Evolutionary conservation across 2,797 vertebrate species (phyloP), one percentile per base, ranked within the genome.

Genomic region (Hyperoplus lanceolatus): DNA sequence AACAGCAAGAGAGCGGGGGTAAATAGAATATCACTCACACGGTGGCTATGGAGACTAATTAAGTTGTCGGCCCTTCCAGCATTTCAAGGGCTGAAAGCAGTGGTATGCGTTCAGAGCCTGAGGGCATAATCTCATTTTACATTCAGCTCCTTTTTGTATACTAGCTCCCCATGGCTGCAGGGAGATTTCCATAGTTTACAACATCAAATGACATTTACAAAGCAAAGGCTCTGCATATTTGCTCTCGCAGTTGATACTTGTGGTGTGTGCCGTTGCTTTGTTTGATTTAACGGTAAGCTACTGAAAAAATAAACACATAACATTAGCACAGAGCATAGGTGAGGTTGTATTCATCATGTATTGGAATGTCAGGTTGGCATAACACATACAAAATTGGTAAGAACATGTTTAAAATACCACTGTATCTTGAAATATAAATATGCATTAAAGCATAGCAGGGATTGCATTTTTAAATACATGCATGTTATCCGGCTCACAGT

Each of bases 161-260:
- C 29, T 75, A 51, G 79, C 77, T 78, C 56, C 72, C 65, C 14
- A 0, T 61, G 69, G 84, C 75, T 80, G 57, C 49, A 13, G 73
- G 64, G 49, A 71, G 51, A 29, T 73, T 65, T 73, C 58, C 73
- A 81, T 71, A 73, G 73, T 79, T 85, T 80, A 29, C 29, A 60
- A 83, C 87, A 82, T 89, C 72, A 81, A 77, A 86, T 92, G 87
- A 71, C 92, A 93, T 92, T 92, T 90, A 83, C 77, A 86, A 70
- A 87, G 77, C 67, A 81, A 72, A 72, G 68, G 42, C 66, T 73
- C 9, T 0, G 15, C 54, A 60, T 86, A 70, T 91, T 86, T 92
- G 42, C 55, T 71, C 75, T 62, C 39, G 11, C 41, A 67, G 18
- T 48, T 64, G 69, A 72, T 59, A 51, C 74, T 50, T 14, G 11